Conservation (phyloP, 2,888 invertebrate genomes). For the Kryphioiulus occultus region DNA sequence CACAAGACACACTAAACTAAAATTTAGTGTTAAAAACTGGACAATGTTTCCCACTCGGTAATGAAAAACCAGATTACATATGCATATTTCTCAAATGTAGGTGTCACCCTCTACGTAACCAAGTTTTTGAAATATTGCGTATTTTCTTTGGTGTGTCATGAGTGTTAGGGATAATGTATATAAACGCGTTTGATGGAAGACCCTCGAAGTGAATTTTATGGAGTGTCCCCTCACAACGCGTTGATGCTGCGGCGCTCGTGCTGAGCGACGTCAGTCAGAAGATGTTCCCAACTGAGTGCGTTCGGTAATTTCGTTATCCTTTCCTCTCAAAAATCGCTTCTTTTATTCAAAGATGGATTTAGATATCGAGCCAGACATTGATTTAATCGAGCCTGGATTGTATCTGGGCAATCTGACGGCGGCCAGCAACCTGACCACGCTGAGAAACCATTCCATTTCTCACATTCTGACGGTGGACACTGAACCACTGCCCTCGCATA, state of each 20-base stretch:
- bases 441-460: constrained; percentile 48
- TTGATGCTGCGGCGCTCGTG: background rate
- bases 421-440: constrained; percentile 48
- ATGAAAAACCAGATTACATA: too few species aligned
- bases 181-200: background rate
- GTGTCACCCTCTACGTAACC: too few species aligned
- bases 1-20: too few species aligned
- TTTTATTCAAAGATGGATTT: constrained; percentile 46
- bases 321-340: background rate
- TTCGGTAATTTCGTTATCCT: background rate
- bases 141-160: too few species aligned
- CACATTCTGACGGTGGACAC: constrained; percentile 85
- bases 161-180: too few species aligned
- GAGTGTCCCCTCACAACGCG: background rate
- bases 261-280: background rate
- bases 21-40: too few species aligned
- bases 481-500: constrained; percentile 79
- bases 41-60: too few species aligned
- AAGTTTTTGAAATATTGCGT: too few species aligned
- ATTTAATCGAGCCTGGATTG: constrained; percentile 51
- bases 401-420: constrained; percentile 52
- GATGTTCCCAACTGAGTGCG: background rate
- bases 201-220: background rate
- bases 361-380: constrained; percentile 48
- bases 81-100: too few species aligned